phyloP scores from a whole-genome alignment of 2,888 invertebrate genomes.

The Dasypolia templi region DNA sequence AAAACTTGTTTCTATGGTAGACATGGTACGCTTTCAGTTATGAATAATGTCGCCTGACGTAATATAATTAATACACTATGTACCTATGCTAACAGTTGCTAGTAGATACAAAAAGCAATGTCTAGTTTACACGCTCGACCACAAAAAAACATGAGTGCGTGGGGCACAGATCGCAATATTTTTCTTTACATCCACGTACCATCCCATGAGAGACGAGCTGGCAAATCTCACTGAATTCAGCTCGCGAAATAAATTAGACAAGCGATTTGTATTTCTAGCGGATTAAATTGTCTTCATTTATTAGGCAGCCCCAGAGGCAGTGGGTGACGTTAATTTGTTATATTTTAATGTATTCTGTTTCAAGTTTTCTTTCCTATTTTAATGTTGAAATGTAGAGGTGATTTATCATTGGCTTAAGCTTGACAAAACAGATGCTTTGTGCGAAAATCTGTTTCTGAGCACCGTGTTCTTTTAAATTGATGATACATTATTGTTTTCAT shows the following conservation, averaged over 20 bases:
- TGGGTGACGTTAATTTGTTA: conserved; percentile 66
- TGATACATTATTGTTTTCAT: not conserved
- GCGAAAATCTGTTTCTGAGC: not conserved
- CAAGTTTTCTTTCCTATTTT: conserved; percentile 47
- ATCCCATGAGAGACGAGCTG: conserved; percentile 70
- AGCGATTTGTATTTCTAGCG: conserved; percentile 80
- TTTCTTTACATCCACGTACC: conserved; percentile 63
- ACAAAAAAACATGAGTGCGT: conserved; percentile 18
- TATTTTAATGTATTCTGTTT: conserved; percentile 57
- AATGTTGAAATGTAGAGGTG: conserved; percentile 40
- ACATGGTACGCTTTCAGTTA: no score
- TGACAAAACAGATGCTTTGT: conserved; percentile 39
- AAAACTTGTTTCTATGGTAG: no score
- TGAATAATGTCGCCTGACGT: not conserved
- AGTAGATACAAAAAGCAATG: not conserved
- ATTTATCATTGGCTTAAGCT: conserved; percentile 50
- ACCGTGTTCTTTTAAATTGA: not conserved
- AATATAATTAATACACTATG: not conserved
- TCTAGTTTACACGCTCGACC: not conserved
- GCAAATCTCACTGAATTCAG: conserved; percentile 76
- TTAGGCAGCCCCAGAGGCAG: conserved; percentile 70
- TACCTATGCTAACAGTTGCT: not conserved
- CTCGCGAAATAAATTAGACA: conserved; percentile 82
- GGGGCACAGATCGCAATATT: conserved; percentile 22
- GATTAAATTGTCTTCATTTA: conserved; percentile 86